Evolutionary conservation across 2,113 vertebrate genomes (phyloP).

Genomic region (Antigone vipio): DNA sequence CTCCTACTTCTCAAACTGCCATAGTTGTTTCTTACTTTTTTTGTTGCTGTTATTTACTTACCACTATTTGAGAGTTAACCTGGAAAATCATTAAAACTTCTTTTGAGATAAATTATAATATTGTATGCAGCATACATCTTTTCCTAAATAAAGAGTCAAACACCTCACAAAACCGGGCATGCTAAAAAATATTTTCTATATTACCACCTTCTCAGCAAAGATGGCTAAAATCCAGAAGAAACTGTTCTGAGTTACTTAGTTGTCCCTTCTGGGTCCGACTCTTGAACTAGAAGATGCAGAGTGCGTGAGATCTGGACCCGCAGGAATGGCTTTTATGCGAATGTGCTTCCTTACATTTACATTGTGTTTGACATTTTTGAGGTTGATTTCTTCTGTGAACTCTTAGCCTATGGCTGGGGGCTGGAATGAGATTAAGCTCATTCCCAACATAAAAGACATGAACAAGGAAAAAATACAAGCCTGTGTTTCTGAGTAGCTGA

Average conservation of each 20-base stretch:
- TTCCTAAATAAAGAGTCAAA: not conserved
- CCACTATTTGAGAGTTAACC: not conserved
- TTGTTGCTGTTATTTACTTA: not conserved
- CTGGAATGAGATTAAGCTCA: not conserved
- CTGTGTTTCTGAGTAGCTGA: not conserved
- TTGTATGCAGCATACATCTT: not conserved
- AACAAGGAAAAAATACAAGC: conserved; percentile 4
- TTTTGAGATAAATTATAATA: not conserved
- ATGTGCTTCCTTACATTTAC: not conserved
- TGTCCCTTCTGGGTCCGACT: not conserved
- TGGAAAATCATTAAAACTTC: not conserved
- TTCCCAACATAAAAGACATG: not conserved
- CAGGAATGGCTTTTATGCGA: not conserved
- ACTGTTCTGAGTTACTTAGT: not conserved
- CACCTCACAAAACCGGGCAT: not conserved
- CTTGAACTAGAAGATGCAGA: not conserved
- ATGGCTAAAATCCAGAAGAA: not conserved
- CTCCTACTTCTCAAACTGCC: not conserved
- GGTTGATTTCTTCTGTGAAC: not conserved
- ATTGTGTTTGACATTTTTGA: not conserved
- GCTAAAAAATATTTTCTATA: not conserved
- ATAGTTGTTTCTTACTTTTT: not conserved
- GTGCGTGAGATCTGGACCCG: not conserved
- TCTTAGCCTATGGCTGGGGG: not conserved
- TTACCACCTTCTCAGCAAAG: not conserved